Evolutionary conservation across 2,113 vertebrate genomes (phyloP).

Genomic region (Pterophyllum scalare): DNA sequence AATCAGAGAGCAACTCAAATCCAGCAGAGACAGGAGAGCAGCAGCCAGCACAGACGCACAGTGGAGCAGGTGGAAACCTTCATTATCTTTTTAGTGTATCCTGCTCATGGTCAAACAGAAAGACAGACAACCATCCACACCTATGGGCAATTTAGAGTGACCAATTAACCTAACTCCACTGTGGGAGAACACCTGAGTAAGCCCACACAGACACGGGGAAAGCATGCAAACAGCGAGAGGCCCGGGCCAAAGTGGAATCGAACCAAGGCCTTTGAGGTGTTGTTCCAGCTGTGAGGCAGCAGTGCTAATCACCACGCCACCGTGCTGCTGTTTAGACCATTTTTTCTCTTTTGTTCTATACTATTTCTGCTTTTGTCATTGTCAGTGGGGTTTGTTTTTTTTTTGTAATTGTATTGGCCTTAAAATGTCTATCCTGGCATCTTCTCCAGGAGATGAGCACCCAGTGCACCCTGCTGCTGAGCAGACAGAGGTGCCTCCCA

Average conservation of each 20-base stretch:
- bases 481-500: conserved; percentile 64
- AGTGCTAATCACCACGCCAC: no score
- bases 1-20: conserved; percentile 23
- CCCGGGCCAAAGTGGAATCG: no score
- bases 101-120: no score
- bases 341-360: background rate
- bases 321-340: no score
- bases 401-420: background rate
- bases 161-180: no score
- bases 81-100: background rate
- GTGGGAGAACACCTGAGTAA: no score
- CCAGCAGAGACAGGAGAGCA: conserved; percentile 41
- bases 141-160: no score
- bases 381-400: background rate
- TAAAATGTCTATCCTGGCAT: background rate
- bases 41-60: conserved; percentile 9
- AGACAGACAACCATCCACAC: no score
- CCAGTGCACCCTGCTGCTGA: conserved; percentile 56
- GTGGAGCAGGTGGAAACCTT: conserved; percentile 28
- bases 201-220: no score
- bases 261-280: no score
- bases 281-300: no score
- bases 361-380: background rate
- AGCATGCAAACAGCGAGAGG: no score
- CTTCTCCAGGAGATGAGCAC: conserved; percentile 48